These are phyloP conservation scores for Mastacembelus armatus DNA, from an alignment of 2,797 vertebrate genomes.

Conservation along the genomic window DNA sequence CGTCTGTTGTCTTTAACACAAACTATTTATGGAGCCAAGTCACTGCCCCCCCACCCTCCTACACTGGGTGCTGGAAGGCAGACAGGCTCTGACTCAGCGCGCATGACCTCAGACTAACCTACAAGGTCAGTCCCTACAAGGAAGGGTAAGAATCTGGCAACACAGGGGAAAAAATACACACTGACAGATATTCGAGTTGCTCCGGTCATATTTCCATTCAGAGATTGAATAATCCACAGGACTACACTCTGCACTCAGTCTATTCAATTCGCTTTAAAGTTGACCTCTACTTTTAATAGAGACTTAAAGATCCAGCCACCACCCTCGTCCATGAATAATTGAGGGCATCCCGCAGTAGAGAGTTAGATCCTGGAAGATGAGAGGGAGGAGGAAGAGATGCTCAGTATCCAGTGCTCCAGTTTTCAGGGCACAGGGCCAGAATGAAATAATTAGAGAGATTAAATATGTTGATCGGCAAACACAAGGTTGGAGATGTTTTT, in stretches of 20 bases:
- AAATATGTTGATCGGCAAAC: conserved; percentile 34
- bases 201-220: conserved; percentile 16
- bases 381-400: conserved; percentile 39
- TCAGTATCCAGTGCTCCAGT: conserved; percentile 31
- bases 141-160: neutral
- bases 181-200: no score
- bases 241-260: conserved; percentile 32
- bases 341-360: conserved; percentile 55
- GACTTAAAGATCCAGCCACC: conserved; percentile 59
- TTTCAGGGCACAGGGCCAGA: conserved; percentile 20
- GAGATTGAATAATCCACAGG: conserved; percentile 28
- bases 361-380: conserved; percentile 55
- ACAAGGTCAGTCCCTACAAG: conserved; percentile 6
- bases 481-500: conserved; percentile 3
- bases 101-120: conserved; percentile 33
- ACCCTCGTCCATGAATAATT: conserved; percentile 73
- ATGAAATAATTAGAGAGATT: conserved; percentile 53
- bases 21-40: conserved; percentile 46
- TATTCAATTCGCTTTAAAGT: conserved; percentile 42
- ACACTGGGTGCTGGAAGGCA: conserved; percentile 20
- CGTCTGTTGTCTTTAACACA: conserved; percentile 37
- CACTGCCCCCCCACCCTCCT: no score
- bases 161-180: no score
- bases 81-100: conserved; percentile 49
- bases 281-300: conserved; percentile 73